phyloP scores from a whole-genome alignment of 30 jellyfish, hydroid and myxozoan genomes.

The Cassiopea andromeda region DNA sequence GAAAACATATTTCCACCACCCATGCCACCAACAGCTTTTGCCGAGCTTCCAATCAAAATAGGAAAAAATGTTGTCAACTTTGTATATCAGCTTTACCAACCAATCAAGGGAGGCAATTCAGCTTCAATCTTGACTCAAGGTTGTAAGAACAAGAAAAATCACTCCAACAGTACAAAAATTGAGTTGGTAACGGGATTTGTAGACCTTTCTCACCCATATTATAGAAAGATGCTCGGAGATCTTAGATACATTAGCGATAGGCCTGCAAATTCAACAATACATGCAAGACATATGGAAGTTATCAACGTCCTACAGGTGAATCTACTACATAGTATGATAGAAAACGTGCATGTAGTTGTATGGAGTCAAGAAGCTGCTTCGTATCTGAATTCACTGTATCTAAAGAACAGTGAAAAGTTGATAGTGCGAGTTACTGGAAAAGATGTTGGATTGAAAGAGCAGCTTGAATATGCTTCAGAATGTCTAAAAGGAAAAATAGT shows the following conservation, averaged over 20 bases:
- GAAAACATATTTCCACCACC: not conserved
- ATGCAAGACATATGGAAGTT: constrained; percentile 41
- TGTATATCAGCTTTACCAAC: not conserved
- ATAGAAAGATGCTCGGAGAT: constrained; percentile 10
- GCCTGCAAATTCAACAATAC: not conserved
- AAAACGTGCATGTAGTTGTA: constrained; percentile 14
- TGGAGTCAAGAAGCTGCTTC: constrained; percentile 5
- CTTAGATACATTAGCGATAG: not conserved
- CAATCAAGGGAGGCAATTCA: not conserved
- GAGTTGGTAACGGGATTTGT: constrained; percentile 14
- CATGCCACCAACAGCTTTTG: not conserved
- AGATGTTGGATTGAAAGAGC: constrained; percentile 32
- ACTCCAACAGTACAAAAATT: not conserved
- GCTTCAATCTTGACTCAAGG: not conserved
- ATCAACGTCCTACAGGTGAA: constrained; percentile 16
- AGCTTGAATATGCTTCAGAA: constrained; percentile 3
- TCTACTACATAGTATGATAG: not conserved
- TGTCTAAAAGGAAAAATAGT: constrained; percentile 3
- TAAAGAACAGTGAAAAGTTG: constrained; percentile 9
- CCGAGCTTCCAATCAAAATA: not conserved
- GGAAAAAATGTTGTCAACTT: not conserved
- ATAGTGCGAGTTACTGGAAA: not conserved
- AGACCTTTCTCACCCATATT: not conserved
- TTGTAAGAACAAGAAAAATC: not conserved
- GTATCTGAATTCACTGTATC: constrained; percentile 17